Base-by-base conservation (phyloP, 92 coral and sea anemone species). In the Blastomussa wellsi region DNA sequence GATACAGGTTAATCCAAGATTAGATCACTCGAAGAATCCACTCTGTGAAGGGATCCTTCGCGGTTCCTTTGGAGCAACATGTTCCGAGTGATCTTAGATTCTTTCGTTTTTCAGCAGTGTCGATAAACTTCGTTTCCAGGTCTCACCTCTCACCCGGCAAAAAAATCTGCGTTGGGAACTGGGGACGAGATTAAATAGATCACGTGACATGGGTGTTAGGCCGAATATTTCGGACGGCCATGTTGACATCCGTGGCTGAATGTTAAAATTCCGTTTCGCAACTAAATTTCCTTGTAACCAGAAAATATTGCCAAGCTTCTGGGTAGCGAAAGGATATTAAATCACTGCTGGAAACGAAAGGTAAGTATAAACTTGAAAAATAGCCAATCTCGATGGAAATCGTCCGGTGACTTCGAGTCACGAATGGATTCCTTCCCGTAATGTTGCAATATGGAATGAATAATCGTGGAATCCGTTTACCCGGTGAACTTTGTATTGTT, bases 201-300 rank as follows among this genome's bases (percentile, higher is more conserved):
- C 93, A 90, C 91, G 93, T 90, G 93, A 90, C 75, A 87, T 87
- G 89, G 91, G 93, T 87, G 93, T 87, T 79, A 70, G 38, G 29
- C 20, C 1, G 32, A 37, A 60, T 37, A 5, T n/a, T 24, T 4
- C 44, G 26, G 48, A 68, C 85, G 77, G 85, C 85, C 85, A 81
- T 81, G 85, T 81, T 68, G 84, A 80, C 75, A 2, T 12, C 31
- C 39, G 57, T 37, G 69, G 48, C 20, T 17, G 59, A 8, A 51
- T 17, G 74, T 9, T 38, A 29, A 20, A 65, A 80, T 64, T 66
- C 74, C 19, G 74, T 38, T 42, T 79, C 55, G 57, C 41, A 64
- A 81, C 35, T 31, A 29, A 22, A 20, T 81, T 49, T 35, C 6
- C 57, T 67, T 0, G 6, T 51, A 32, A 68, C 12, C 4, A 6